These are phyloP conservation scores for Pangasius macronema DNA, from an alignment of 2,797 vertebrate genomes.

Conservation along the genomic window DNA sequence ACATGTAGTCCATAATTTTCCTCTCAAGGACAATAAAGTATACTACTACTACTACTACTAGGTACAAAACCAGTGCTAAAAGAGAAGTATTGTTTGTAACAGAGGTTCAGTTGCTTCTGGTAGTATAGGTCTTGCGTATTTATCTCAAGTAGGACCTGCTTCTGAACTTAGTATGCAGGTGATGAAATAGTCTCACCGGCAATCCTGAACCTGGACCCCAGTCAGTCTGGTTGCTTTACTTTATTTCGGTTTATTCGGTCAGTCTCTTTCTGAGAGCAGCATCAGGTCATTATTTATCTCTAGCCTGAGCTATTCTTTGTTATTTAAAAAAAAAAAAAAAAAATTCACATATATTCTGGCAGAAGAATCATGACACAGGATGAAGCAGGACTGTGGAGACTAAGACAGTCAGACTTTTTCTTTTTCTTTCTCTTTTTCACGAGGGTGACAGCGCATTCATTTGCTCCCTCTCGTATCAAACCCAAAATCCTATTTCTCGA, in stretches of 20 bases:
- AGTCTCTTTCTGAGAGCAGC: no score
- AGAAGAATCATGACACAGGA: constrained; percentile 64
- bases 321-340: no score
- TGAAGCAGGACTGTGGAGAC: constrained; percentile 55
- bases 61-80: neutral
- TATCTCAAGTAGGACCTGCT: constrained; percentile 7
- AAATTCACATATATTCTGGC: constrained; percentile 50
- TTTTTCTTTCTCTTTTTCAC: constrained; percentile 2
- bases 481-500: constrained; percentile 58
- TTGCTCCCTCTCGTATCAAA: neutral
- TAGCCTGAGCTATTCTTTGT: neutral
- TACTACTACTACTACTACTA: no score
- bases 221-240: constrained; percentile 40
- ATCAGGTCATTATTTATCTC: neutral
- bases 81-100: neutral
- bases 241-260: neutral
- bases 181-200: constrained; percentile 43
- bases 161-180: constrained; percentile 25
- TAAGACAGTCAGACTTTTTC: neutral
- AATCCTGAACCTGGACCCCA: constrained; percentile 29
- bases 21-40: no score
- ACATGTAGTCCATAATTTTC: no score
- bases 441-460: constrained; percentile 3
- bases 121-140: constrained; percentile 1
- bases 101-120: neutral